Evolutionary conservation across 2,797 vertebrate genomes (phyloP).

Genomic region (Dermochelys coriacea): DNA sequence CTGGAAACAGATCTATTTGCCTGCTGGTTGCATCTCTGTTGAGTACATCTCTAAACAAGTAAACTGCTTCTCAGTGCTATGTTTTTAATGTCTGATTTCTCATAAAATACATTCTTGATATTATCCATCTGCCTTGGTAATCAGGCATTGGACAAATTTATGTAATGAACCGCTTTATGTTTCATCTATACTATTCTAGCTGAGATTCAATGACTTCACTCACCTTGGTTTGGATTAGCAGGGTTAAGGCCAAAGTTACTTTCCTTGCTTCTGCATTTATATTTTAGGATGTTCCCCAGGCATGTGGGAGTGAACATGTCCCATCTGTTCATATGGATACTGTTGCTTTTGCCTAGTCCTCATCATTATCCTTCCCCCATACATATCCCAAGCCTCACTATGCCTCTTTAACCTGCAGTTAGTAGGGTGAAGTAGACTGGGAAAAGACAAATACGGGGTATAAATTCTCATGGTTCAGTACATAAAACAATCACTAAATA

Average conservation of each 20-base stretch:
- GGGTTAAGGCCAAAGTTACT: neutral
- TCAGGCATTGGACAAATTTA: constrained; percentile 41
- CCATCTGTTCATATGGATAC: neutral
- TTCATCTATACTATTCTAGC: neutral
- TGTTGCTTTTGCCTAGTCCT: neutral
- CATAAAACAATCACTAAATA: neutral
- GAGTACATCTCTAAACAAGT: constrained; percentile 47
- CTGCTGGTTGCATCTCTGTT: constrained; percentile 50
- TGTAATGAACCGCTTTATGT: neutral
- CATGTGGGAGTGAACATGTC: neutral
- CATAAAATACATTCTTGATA: constrained; percentile 23
- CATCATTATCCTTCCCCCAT: neutral
- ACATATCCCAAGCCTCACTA: neutral
- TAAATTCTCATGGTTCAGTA: neutral
- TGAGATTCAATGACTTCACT: neutral
- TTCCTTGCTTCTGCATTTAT: neutral
- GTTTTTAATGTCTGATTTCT: constrained; percentile 50
- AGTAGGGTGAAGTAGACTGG: neutral
- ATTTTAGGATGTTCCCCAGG: neutral
- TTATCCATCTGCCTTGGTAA: constrained; percentile 58
- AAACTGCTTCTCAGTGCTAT: constrained; percentile 44
- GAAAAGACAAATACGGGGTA: neutral
- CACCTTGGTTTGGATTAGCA: neutral
- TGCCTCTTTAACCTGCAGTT: neutral
- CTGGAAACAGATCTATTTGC: constrained; percentile 31